These are phyloP conservation scores for Haliclona indistincta DNA, from an alignment of 37 sponge, comb jelly and placozoan genomes.

Conservation along the genomic window DNA sequence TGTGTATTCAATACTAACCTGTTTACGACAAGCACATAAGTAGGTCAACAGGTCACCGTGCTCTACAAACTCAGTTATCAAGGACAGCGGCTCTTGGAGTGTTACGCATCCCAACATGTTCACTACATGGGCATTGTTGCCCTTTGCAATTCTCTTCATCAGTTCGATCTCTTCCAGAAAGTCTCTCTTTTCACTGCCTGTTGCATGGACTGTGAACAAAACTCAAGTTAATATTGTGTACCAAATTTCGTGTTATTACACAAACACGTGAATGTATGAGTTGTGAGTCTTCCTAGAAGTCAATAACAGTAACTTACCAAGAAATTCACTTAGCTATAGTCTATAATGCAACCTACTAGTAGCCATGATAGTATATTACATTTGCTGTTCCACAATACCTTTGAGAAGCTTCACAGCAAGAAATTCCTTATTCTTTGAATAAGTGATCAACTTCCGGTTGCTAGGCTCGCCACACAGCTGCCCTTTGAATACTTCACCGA, in stretches of 20 bases:
- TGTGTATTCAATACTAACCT: too few species aligned
- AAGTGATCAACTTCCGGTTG: too few species aligned
- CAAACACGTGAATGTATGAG: too few species aligned
- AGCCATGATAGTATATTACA: too few species aligned
- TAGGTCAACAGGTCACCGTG: slow-evolving; percentile 62
- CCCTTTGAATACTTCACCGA: slow-evolving; percentile 75
- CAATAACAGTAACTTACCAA: too few species aligned
- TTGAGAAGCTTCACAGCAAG: slow-evolving; percentile 73
- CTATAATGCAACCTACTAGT: too few species aligned
- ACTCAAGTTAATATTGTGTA: background rate
- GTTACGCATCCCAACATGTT: slow-evolving; percentile 79
- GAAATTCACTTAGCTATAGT: too few species aligned
- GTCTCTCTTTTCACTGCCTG: slow-evolving; percentile 56
- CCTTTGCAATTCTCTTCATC: slow-evolving; percentile 67
- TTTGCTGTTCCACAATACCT: too few species aligned
- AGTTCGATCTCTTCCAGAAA: slow-evolving; percentile 70
- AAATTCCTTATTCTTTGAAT: slow-evolving; percentile 6
- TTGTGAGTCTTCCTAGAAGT: too few species aligned
- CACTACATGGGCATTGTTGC: slow-evolving; percentile 55
- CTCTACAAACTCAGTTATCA: slow-evolving; percentile 60
- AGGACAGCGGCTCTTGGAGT: slow-evolving; percentile 51
- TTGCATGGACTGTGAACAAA: background rate
- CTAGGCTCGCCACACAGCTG: slow-evolving; percentile 5
- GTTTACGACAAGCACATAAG: too few species aligned
- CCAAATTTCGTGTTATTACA: too few species aligned